Conservation (phyloP, 2,888 invertebrate species). For the Stenichneumon culpator region DNA sequence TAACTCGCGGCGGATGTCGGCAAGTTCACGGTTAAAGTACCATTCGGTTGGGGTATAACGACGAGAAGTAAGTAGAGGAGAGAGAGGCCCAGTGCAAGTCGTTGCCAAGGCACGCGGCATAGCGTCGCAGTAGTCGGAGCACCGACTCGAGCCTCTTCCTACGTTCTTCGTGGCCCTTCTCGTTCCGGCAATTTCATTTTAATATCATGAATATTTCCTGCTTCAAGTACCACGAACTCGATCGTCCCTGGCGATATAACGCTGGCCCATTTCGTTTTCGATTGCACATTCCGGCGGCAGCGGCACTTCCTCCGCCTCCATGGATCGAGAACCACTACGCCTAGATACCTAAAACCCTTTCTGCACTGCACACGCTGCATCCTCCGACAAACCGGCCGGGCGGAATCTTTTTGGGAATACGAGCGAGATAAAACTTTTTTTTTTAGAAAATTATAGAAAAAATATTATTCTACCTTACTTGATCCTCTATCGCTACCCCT, state of each 20-base stretch:
- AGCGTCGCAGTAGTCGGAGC: constrained; percentile 5
- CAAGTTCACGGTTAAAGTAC: constrained; percentile 74
- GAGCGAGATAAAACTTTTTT: background rate
- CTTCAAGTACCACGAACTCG: constrained; percentile 78
- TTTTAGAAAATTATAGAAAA: background rate
- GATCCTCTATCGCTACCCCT: background rate
- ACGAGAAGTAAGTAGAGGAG: constrained; percentile 25
- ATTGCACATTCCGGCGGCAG: constrained; percentile 71
- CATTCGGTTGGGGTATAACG: constrained; percentile 30
- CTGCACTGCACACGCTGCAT: constrained; percentile 5
- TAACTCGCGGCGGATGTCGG: constrained; percentile 54
- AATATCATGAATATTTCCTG: constrained; percentile 83
- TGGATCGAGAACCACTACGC: constrained; percentile 16
- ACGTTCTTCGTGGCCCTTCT: constrained; percentile 1
- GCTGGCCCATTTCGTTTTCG: constrained; percentile 76
- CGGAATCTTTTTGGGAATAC: background rate
- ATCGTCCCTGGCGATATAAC: constrained; percentile 74
- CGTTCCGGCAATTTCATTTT: constrained; percentile 80
- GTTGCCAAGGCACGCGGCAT: constrained; percentile 68
- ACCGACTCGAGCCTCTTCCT: constrained; percentile 16
- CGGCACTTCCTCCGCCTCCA: constrained; percentile 20
- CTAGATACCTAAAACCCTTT: constrained; percentile 19
- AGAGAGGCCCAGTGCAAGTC: constrained; percentile 52
- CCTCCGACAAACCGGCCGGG: background rate
- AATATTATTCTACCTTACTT: constrained; percentile 1